These are phyloP conservation scores for Actinemys pallida DNA, from an alignment of 2,113 vertebrate species.

Conservation along the genomic window DNA sequence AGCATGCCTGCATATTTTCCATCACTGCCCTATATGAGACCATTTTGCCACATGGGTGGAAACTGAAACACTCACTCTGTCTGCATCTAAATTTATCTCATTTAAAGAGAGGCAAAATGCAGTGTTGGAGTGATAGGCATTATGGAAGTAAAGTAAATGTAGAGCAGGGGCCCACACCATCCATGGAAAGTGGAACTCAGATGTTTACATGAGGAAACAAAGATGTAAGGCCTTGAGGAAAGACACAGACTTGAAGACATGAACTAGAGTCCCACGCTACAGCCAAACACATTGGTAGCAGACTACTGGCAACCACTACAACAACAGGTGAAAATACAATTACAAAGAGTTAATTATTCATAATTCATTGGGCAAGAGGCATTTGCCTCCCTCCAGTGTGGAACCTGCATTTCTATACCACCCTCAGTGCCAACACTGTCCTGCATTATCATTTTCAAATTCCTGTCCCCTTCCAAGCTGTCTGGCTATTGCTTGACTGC, in stretches of 20 bases:
- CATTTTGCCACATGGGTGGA: neutral
- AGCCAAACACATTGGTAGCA: neutral
- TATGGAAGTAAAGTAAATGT: neutral
- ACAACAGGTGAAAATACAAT: neutral
- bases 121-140: fast-evolving
- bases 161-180: fast-evolving
- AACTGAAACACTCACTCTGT: neutral
- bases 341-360: neutral
- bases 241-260: neutral
- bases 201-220: neutral
- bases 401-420: neutral
- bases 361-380: neutral
- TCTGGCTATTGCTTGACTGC: neutral
- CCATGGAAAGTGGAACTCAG: neutral
- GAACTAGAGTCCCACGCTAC: neutral
- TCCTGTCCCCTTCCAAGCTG: neutral
- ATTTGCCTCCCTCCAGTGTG: neutral
- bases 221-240: neutral
- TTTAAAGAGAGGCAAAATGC: neutral
- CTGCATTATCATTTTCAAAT: neutral
- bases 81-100: neutral
- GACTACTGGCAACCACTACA: neutral
- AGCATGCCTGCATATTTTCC: neutral
- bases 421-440: neutral
- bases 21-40: neutral